phyloP scores from a whole-genome alignment of 92 coral and sea anemone genomes.

The Phenganax subtilis region DNA sequence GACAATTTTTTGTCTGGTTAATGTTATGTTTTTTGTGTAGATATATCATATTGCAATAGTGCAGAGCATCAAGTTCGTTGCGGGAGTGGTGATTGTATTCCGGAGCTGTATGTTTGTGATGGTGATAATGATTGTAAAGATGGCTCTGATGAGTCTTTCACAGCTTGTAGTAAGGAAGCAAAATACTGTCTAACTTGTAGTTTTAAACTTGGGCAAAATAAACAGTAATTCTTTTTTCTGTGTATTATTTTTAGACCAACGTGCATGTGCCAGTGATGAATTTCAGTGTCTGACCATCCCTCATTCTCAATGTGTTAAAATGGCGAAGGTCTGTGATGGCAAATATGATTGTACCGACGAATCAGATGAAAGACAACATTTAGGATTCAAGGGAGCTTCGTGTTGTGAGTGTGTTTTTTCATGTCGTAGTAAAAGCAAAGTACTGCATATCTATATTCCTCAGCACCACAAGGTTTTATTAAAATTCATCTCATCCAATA shows the following conservation, averaged over 20 bases:
- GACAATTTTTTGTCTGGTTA: not conserved
- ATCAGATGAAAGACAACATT: constrained; percentile 61
- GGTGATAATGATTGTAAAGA: constrained; percentile 78
- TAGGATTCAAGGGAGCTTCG: constrained; percentile 49
- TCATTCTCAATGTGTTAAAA: constrained; percentile 54
- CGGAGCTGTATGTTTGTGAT: constrained; percentile 61
- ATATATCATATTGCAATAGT: constrained; percentile 32
- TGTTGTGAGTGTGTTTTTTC: constrained; percentile 59
- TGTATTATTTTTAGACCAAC: constrained; percentile 5
- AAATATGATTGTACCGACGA: constrained; percentile 77
- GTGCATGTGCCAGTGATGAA: constrained; percentile 48
- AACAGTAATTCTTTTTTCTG: not conserved
- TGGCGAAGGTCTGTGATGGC: constrained; percentile 75
- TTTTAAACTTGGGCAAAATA: not conserved
- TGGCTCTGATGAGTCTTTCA: constrained; percentile 77
- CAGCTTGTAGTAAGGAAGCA: constrained; percentile 54
- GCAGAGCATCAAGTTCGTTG: constrained; percentile 57
- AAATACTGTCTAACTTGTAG: constrained; percentile 7
- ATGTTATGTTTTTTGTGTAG: not conserved
- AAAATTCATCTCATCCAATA: not conserved
- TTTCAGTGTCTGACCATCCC: constrained; percentile 58
- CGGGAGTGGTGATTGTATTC: constrained; percentile 68
- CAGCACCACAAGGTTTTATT: too few relatives aligned
- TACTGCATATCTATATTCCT: too few relatives aligned
- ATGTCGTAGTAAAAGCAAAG: not conserved